Evolutionary conservation across 1,140 invertebrate genomes (phyloP).

Genomic region (Campoletis sonorensis): DNA sequence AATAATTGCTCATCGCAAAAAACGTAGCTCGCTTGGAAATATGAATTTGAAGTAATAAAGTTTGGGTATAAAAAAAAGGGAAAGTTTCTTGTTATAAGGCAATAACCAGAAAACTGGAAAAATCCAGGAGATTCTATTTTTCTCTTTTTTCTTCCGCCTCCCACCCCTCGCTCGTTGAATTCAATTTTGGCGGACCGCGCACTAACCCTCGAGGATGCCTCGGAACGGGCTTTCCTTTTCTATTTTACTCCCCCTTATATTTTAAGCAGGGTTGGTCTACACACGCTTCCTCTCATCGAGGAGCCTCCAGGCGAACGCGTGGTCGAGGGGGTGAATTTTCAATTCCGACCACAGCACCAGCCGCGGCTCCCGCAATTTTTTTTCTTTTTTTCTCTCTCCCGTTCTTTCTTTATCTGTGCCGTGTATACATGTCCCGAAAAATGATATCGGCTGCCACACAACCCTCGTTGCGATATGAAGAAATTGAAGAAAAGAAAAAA

Average conservation of each 20-base stretch:
- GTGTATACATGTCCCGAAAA: slow-evolving; percentile 45
- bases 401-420: background rate
- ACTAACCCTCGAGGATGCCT: slow-evolving; percentile 24
- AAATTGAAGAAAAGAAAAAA: slow-evolving; percentile 33
- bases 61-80: background rate
- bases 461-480: slow-evolving; percentile 33
- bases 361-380: slow-evolving; percentile 2
- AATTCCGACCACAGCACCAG: slow-evolving; percentile 49
- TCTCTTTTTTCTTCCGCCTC: background rate
- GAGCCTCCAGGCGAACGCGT: slow-evolving; percentile 46
- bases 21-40: background rate
- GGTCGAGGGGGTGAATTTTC: slow-evolving; percentile 54
- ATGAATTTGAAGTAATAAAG: slow-evolving; percentile 19
- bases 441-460: slow-evolving; percentile 43
- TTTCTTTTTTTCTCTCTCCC: background rate
- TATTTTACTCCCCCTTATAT: background rate
- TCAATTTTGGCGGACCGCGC: slow-evolving; percentile 36
- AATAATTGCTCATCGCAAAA: too few relatives aligned
- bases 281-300: slow-evolving; percentile 43
- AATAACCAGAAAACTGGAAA: background rate
- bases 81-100: background rate
- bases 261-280: background rate
- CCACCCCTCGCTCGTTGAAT: slow-evolving; percentile 26
- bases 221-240: background rate
- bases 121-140: background rate